phyloP scores from a whole-genome alignment of 1,140 invertebrate genomes.

The Lepidostoma basale region DNA sequence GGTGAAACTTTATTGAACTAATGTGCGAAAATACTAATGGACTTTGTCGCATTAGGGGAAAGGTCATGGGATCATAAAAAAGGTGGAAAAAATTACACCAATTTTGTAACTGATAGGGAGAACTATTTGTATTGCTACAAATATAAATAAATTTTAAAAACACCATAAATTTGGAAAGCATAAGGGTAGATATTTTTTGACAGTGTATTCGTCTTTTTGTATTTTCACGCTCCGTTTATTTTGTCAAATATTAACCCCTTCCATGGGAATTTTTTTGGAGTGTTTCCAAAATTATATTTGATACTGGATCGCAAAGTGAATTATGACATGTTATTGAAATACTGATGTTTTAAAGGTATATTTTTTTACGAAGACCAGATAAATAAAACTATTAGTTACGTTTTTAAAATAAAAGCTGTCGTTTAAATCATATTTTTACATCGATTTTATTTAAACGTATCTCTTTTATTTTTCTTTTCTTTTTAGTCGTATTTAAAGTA shows the following conservation, averaged over 20 bases:
- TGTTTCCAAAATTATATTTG: constrained; percentile 23
- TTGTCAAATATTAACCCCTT: constrained; percentile 35
- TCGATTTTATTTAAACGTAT: too few species aligned
- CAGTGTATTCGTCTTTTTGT: constrained; percentile 29
- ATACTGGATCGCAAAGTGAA: constrained; percentile 4
- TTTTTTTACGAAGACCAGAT: neutral
- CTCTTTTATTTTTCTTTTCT: too few species aligned
- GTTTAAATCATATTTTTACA: too few species aligned
- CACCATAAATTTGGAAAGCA: constrained; percentile 37
- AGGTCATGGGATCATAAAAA: constrained; percentile 35
- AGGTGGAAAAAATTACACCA: constrained; percentile 35
- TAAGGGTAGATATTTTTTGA: constrained; percentile 29
- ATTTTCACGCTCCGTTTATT: constrained; percentile 38
- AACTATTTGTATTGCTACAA: constrained; percentile 38
- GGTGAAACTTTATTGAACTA: constrained; percentile 17
- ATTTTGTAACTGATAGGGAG: constrained; percentile 43
- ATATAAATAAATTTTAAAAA: constrained; percentile 41
- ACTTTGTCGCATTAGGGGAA: constrained; percentile 35
- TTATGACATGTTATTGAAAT: constrained; percentile 26
- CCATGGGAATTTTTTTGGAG: constrained; percentile 38
- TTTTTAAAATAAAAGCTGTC: too few species aligned
- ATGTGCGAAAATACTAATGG: constrained; percentile 44
- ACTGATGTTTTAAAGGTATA: neutral
- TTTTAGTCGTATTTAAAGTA: too few species aligned
- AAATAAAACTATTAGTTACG: too few species aligned